Percentiles rank a stretch among this genome's conserved stretches.
These are phyloP conservation scores for Apomyelois bistriatella DNA, from an alignment of 2,888 invertebrate species.

Conservation along the genomic window DNA sequence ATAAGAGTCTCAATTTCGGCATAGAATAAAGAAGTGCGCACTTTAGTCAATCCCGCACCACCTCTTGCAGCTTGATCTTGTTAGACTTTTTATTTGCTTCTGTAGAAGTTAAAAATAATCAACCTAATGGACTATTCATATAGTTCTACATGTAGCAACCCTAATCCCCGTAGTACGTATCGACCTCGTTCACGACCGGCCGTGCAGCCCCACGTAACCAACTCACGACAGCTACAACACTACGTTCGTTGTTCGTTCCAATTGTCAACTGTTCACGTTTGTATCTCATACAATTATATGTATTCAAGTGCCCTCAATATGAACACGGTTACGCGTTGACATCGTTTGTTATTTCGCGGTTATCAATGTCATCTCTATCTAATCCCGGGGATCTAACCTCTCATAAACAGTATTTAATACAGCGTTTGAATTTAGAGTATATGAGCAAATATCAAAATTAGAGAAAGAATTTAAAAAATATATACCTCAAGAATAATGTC, in stretches of 20 bases:
- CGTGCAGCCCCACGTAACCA: neutral
- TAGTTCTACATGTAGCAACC: neutral
- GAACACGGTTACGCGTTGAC: conserved; percentile 3
- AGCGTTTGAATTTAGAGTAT: neutral
- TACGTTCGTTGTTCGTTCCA: conserved; percentile 1
- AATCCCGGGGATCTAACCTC: neutral
- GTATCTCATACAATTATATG: neutral
- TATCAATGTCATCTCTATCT: conserved; percentile 1
- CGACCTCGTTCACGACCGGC: conserved; percentile 6
- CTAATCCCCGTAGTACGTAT: conserved; percentile 4
- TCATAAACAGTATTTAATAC: neutral
- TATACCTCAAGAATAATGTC: too few relatives aligned
- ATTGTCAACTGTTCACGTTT: neutral
- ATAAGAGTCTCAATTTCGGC: too few relatives aligned
- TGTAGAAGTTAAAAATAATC: too few relatives aligned
- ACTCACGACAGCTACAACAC: neutral
- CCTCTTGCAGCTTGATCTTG: too few relatives aligned
- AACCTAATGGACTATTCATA: neutral
- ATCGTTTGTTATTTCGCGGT: conserved; percentile 1
- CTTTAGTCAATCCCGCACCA: too few relatives aligned
- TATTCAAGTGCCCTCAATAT: conserved; percentile 1
- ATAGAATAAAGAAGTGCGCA: too few relatives aligned
- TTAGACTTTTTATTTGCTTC: too few relatives aligned
- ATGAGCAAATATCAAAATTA: neutral
- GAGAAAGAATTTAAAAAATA: too few relatives aligned